Conservation (phyloP, 2,797 vertebrate species). For the Chaetophractus vellerosus region DNA sequence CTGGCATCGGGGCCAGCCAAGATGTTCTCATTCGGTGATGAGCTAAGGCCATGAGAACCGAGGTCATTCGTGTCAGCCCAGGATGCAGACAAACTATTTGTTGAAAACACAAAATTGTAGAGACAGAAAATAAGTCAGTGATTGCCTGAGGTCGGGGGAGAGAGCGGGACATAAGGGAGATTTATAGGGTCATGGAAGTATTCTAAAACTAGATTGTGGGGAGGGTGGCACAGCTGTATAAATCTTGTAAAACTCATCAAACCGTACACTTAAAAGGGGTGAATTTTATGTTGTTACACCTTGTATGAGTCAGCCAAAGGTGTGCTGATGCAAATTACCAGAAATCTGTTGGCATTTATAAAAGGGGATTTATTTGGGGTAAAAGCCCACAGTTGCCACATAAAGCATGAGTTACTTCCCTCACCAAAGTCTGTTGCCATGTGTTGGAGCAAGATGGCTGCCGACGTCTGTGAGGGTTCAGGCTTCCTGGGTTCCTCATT, state of each 20-base stretch:
- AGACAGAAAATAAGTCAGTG: neutral
- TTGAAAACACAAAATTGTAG: neutral
- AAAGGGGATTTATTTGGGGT: no score
- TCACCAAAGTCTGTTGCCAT: no score
- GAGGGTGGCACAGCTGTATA: neutral
- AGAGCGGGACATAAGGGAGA: neutral
- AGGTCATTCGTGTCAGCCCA: neutral
- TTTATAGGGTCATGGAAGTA: neutral
- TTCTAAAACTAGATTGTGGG: neutral
- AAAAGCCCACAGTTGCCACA: no score
- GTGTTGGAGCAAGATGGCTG: no score
- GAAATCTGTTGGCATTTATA: no score
- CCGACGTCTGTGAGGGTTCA: no score
- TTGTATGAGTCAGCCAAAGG: no score
- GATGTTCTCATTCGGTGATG: neutral
- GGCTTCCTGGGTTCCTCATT: no score
- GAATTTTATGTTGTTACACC: neutral
- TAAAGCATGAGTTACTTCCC: no score
- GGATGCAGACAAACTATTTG: neutral
- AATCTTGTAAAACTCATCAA: neutral
- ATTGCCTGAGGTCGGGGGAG: neutral
- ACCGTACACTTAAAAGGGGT: neutral
- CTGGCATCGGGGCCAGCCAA: neutral
- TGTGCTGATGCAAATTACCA: no score
- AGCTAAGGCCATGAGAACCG: neutral